A percentile compares a stretch with the other conserved stretches of the same genome.
Conservation (phyloP, 2,888 invertebrate species). For the Trissolcus japonicus region DNA sequence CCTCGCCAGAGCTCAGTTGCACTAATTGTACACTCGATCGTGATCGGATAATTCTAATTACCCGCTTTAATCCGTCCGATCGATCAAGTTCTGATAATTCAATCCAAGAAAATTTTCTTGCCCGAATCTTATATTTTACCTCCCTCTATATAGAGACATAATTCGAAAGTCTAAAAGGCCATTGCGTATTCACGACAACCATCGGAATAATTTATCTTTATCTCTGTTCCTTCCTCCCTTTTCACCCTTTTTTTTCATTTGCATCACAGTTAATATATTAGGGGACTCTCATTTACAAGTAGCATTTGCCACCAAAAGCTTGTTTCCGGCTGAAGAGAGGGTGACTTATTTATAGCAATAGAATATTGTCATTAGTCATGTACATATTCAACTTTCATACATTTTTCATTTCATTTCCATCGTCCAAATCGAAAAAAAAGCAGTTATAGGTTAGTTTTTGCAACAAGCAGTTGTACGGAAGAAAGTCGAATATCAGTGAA, state of each 20-base stretch:
- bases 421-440: no score
- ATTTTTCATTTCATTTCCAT: conserved; percentile 2
- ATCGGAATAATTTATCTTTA: conserved; percentile 30
- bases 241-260: conserved; percentile 47
- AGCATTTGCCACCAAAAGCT: conserved; percentile 53
- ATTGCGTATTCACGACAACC: conserved; percentile 36
- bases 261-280: conserved; percentile 35
- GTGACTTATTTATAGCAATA: conserved; percentile 56
- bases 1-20: no score
- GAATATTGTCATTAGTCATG: conserved; percentile 34
- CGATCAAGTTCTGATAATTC: conserved; percentile 5
- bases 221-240: conserved; percentile 28
- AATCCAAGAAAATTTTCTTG: conserved; percentile 3
- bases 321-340: conserved; percentile 51
- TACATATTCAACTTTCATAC: conserved; percentile 22
- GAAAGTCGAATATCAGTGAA: no score
- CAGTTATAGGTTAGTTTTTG: no score
- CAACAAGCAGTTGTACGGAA: no score
- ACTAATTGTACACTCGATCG: no score
- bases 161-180: no score
- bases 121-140: no score
- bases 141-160: no score
- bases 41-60: no score
- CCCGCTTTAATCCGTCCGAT: conserved; percentile 2
- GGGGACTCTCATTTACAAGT: conserved; percentile 48